Conservation (phyloP, 1,140 invertebrate species). For the Chlorops oryzae region DNA sequence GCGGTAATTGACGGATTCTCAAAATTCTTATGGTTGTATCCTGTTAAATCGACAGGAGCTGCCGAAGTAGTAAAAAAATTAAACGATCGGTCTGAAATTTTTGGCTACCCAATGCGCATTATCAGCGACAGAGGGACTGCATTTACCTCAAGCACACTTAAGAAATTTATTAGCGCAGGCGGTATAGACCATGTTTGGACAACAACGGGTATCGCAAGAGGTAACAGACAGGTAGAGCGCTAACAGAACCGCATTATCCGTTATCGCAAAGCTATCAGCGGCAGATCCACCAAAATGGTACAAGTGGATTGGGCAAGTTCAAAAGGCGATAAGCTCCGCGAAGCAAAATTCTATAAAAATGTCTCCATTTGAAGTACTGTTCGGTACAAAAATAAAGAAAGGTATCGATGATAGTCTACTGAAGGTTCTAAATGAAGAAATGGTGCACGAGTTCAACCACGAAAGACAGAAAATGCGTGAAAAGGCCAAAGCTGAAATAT, state of each 20-base stretch:
- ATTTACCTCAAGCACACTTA: conserved; percentile 28
- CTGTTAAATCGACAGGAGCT: conserved; percentile 12
- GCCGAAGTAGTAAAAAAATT: background rate
- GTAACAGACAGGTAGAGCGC: no score
- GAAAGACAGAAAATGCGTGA: background rate
- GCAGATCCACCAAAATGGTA: background rate
- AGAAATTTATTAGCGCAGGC: conserved; percentile 15
- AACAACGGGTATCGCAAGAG: conserved; percentile 28
- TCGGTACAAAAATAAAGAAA: background rate
- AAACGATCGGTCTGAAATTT: no score
- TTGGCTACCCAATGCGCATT: conserved; percentile 35
- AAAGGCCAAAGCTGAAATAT: background rate
- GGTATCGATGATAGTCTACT: background rate
- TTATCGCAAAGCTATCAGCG: background rate
- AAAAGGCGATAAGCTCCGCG: background rate
- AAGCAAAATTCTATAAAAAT: background rate
- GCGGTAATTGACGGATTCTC: conserved; percentile 42
- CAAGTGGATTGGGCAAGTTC: background rate
- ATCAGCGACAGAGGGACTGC: conserved; percentile 39
- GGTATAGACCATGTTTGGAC: conserved; percentile 21
- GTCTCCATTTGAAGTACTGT: background rate
- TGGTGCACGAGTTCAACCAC: background rate
- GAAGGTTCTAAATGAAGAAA: no score
- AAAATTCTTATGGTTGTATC: conserved; percentile 31
- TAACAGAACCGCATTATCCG: no score